These are phyloP conservation scores for Endomychus coccineus DNA, from an alignment of 2,888 invertebrate genomes.

Conservation along the genomic window DNA sequence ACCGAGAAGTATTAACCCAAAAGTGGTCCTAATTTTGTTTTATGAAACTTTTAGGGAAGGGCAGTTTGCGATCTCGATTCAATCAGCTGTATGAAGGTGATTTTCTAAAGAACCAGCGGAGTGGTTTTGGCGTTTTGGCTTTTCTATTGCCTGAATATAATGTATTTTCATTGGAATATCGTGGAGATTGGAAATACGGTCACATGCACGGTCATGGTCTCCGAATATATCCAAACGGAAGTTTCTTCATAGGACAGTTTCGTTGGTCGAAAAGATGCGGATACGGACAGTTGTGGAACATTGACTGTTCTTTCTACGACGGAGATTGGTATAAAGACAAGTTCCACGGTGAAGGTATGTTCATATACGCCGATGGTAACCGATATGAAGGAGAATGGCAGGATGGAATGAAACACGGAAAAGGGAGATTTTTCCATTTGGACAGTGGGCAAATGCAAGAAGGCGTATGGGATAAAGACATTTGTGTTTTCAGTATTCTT, in stretches of 20 bases:
- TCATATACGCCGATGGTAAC: slow-evolving; percentile 49
- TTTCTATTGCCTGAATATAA: slow-evolving; percentile 39
- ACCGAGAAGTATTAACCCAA: too few species aligned
- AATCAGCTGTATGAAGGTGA: slow-evolving; percentile 57
- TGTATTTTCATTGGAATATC: slow-evolving; percentile 46
- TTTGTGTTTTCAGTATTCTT: slow-evolving; percentile 51
- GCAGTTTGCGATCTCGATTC: slow-evolving; percentile 43
- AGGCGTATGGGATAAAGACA: slow-evolving; percentile 54
- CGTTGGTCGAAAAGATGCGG: slow-evolving; percentile 48
- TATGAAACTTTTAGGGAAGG: slow-evolving; percentile 50
- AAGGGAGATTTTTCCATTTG: slow-evolving; percentile 58
- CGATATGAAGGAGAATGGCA: slow-evolving; percentile 60
- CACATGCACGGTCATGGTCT: slow-evolving; percentile 53
- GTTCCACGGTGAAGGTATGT: slow-evolving; percentile 25
- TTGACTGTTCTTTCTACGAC: slow-evolving; percentile 52
- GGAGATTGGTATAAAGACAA: slow-evolving; percentile 49
- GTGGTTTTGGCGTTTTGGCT: slow-evolving; percentile 54
- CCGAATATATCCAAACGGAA: slow-evolving; percentile 50
- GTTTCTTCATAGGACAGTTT: slow-evolving; percentile 55
- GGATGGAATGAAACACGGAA: slow-evolving; percentile 51
- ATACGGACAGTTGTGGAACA: slow-evolving; percentile 57
- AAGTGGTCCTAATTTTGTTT: too few species aligned
- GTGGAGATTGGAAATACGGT: slow-evolving; percentile 54
- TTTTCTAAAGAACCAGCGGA: slow-evolving; percentile 49
- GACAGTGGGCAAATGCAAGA: slow-evolving; percentile 58